Evolutionary conservation across 92 coral and sea anemone species (phyloP), one percentile per base, ranked within the genome.

Genomic region (Umimayanthus chanpuru): DNA sequence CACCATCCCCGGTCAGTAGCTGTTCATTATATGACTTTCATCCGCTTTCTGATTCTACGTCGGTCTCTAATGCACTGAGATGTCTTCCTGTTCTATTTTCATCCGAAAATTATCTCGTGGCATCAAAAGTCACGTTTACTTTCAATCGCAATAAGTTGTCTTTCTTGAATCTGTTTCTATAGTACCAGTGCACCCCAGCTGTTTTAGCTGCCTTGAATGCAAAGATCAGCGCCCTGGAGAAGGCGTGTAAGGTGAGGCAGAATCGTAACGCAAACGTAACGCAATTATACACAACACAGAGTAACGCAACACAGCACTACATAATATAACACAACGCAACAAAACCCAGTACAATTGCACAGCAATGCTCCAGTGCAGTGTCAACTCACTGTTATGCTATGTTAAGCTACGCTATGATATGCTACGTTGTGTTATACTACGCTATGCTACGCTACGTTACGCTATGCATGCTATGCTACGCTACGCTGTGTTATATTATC

Each of bases 151-250:
- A 68, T 55, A n/a, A 16, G 12, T 40, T 61, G 65, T 43, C 64
- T 2, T 73, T 85, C 65, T 85, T 44, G 25, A 12, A 30, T 30
- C 30, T 47, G 7, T 55, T 26, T 26, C 30, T 55, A 3, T 47
- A 95, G 98, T 95, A 86, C 68, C 96, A 95, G 89, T 95, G 98
- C 81, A 90, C 96, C 68, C 98, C 94, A 10, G 92, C 92, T 6
- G 91, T 93, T 20, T 53, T 95, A 82, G 94, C 94, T 5, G 89
- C 91, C 25, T 95, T 95, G 74, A 78, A 81, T 72, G 94, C 93
- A 18, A 95, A 95, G 88, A 92, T 95, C 43, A 41, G 70, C 41
- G 96, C 90, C 12, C 93, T 95, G 53, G 98, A 95, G 73, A 95
- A 93, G 50, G 91, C 90, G 70, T 95, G 98, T 89, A 93, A 95